phyloP scores from a whole-genome alignment of 2,113 vertebrate species.

The Pygoscelis antarcticus region DNA sequence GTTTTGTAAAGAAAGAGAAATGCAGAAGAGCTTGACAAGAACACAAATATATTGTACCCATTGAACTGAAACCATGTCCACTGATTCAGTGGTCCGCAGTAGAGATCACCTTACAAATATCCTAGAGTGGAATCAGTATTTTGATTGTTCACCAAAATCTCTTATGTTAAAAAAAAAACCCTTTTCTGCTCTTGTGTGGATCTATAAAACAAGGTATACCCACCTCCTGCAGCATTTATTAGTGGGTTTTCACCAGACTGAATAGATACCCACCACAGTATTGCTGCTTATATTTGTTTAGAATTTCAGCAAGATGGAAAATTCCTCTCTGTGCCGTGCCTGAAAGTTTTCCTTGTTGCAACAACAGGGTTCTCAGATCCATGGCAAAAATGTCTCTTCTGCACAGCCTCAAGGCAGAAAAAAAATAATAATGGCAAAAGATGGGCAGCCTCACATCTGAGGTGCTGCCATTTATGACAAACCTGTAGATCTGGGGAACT shows the following conservation, averaged over 20 bases:
- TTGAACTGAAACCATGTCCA: neutral
- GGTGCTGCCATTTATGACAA: neutral
- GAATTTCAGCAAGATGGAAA: conserved; percentile 6
- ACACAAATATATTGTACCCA: neutral
- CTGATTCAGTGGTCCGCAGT: neutral
- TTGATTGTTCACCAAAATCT: neutral
- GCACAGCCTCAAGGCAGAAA: neutral
- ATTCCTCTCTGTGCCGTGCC: neutral
- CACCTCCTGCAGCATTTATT: neutral
- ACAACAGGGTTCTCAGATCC: neutral
- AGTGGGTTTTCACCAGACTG: neutral
- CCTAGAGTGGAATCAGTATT: neutral
- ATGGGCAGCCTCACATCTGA: neutral
- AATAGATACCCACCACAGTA: neutral
- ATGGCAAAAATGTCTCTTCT: neutral
- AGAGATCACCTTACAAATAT: neutral
- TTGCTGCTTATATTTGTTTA: neutral
- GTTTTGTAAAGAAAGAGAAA: neutral
- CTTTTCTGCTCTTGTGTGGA: neutral
- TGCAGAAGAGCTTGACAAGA: neutral
- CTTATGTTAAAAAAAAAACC: neutral
- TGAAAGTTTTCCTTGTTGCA: neutral
- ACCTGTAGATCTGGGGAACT: neutral
- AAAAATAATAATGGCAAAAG: neutral
- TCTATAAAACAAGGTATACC: neutral